Percentiles rank a stretch among this genome's conserved stretches.
phyloP scores from a whole-genome alignment of 2,113 vertebrate genomes.

The Ursus arctos region DNA sequence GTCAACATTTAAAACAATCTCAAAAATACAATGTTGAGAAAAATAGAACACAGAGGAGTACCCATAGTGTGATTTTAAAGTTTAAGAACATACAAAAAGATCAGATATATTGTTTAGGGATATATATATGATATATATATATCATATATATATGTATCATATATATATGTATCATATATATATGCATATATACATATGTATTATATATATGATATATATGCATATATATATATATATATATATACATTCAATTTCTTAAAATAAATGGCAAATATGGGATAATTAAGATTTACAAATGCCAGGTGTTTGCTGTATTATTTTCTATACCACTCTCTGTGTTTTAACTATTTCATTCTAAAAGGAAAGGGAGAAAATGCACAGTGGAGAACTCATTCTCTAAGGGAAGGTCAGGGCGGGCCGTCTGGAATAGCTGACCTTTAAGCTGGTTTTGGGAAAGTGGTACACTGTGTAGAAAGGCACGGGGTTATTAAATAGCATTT shows the following conservation, averaged over 20 bases:
- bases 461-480: neutral
- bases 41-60: neutral
- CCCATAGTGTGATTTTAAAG: neutral
- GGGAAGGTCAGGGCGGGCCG: neutral
- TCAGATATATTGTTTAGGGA: neutral
- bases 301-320: neutral
- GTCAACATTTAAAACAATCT: neutral
- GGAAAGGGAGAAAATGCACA: neutral
- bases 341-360: neutral
- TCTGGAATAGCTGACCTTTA: neutral
- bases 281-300: neutral
- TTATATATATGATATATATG: too few species aligned
- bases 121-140: neutral
- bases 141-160: too few species aligned
- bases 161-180: too few species aligned
- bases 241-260: neutral
- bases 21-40: neutral
- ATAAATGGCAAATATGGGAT: neutral
- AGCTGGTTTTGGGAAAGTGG: neutral
- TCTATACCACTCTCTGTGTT: neutral
- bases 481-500: neutral
- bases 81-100: neutral
- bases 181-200: too few species aligned
- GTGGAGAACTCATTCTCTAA: neutral
- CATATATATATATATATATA: too few species aligned